These are phyloP conservation scores for Polyodon spathula DNA, from an alignment of 2,113 vertebrate species.

Conservation along the genomic window DNA sequence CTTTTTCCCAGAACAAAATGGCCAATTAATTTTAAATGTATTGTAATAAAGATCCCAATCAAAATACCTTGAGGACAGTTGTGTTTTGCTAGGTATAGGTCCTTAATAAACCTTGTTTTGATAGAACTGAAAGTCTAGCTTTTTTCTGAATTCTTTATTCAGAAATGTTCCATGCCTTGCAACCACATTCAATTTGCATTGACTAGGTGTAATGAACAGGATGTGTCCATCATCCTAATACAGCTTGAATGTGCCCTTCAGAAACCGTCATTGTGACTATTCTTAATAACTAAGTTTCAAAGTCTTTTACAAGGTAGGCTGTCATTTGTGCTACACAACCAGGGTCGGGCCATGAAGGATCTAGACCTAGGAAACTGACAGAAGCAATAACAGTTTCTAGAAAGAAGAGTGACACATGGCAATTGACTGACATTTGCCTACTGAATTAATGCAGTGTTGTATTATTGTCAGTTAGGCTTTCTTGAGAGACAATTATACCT, in stretches of 20 bases:
- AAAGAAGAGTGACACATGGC: background rate
- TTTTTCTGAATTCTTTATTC: no score
- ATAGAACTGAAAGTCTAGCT: no score
- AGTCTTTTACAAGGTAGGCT: background rate
- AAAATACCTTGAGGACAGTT: no score
- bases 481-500: background rate
- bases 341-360: background rate
- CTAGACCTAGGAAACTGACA: background rate
- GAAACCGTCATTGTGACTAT: constrained; percentile 1
- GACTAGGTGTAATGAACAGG: background rate
- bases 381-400: background rate
- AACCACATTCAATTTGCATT: background rate
- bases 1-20: background rate
- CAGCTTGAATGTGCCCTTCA: constrained; percentile 1
- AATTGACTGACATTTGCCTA: background rate
- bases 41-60: background rate
- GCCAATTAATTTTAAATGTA: background rate
- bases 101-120: no score
- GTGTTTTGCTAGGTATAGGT: no score
- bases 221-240: background rate
- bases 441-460: background rate
- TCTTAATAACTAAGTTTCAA: constrained; percentile 5
- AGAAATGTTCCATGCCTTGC: background rate
- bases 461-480: background rate
- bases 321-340: background rate